These are phyloP conservation scores for Synergus gifuensis DNA, from an alignment of 2,888 invertebrate genomes.

Conservation along the genomic window DNA sequence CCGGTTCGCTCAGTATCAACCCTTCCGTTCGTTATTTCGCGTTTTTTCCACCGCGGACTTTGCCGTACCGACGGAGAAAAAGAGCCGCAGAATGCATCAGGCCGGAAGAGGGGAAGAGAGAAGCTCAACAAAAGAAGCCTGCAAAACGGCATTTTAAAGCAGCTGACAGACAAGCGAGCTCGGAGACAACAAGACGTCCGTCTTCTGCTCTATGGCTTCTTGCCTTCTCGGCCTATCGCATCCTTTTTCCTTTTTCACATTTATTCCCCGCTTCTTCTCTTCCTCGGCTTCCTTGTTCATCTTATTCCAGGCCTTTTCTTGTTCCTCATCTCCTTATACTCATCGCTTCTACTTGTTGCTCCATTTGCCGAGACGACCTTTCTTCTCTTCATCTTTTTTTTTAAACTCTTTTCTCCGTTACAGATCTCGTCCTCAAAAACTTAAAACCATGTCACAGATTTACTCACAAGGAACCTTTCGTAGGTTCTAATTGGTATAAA, in stretches of 20 bases:
- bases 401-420: neutral
- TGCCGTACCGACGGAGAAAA: slow-evolving; percentile 23
- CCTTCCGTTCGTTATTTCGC: slow-evolving; percentile 68
- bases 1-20: slow-evolving; percentile 54
- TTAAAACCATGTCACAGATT: neutral
- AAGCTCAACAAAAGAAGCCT: slow-evolving; percentile 44
- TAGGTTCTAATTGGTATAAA: too few relatives aligned
- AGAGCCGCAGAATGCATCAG: slow-evolving; percentile 45
- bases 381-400: slow-evolving; percentile 40
- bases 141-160: slow-evolving; percentile 64
- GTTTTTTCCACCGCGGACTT: slow-evolving; percentile 60
- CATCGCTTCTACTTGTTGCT: slow-evolving; percentile 49
- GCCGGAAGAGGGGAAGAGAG: slow-evolving; percentile 51
- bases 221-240: slow-evolving; percentile 47
- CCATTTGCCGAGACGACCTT: slow-evolving; percentile 7
- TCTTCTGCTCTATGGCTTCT: slow-evolving; percentile 53
- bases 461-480: neutral
- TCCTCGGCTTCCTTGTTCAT: slow-evolving; percentile 50
- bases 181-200: slow-evolving; percentile 65
- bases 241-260: slow-evolving; percentile 51
- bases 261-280: slow-evolving; percentile 49
- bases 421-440: neutral
- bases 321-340: slow-evolving; percentile 51
- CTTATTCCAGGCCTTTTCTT: slow-evolving; percentile 48
- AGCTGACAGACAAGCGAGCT: slow-evolving; percentile 66